Evolutionary conservation across 2,888 invertebrate genomes (phyloP).

Genomic region (Danaus chrysippus): DNA sequence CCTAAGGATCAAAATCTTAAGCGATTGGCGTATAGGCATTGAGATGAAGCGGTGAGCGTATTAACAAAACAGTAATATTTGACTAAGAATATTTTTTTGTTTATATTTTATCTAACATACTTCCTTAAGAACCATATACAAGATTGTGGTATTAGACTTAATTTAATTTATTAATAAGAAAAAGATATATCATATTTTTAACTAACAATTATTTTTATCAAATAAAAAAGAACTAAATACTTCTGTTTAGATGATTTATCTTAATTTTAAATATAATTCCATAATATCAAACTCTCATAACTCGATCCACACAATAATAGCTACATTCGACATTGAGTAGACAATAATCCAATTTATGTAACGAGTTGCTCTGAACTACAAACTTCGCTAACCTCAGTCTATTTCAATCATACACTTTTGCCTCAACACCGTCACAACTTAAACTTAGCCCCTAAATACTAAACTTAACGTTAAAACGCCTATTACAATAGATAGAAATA

Average conservation of each 20-base stretch:
- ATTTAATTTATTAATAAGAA: too few relatives aligned
- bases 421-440: background rate
- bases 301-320: slow-evolving; percentile 33
- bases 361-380: slow-evolving; percentile 35
- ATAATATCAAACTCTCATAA: slow-evolving; percentile 4
- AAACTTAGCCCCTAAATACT: background rate
- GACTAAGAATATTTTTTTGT: background rate
- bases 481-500: background rate
- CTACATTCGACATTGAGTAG: slow-evolving; percentile 51
- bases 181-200: too few relatives aligned
- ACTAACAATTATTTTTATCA: too few relatives aligned
- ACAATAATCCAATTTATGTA: slow-evolving; percentile 63
- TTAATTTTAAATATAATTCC: too few relatives aligned
- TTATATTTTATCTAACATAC: too few relatives aligned
- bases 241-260: too few relatives aligned
- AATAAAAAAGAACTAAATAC: too few relatives aligned
- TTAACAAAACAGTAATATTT: background rate
- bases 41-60: slow-evolving; percentile 15
- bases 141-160: too few relatives aligned
- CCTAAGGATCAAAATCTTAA: slow-evolving; percentile 40
- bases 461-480: background rate
- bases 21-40: slow-evolving; percentile 32
- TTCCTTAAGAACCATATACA: too few relatives aligned
- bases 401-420: slow-evolving; percentile 7
- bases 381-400: slow-evolving; percentile 44